Base-by-base conservation (phyloP, 2,888 invertebrate genomes). In the Drosophila fungiperda region DNA sequence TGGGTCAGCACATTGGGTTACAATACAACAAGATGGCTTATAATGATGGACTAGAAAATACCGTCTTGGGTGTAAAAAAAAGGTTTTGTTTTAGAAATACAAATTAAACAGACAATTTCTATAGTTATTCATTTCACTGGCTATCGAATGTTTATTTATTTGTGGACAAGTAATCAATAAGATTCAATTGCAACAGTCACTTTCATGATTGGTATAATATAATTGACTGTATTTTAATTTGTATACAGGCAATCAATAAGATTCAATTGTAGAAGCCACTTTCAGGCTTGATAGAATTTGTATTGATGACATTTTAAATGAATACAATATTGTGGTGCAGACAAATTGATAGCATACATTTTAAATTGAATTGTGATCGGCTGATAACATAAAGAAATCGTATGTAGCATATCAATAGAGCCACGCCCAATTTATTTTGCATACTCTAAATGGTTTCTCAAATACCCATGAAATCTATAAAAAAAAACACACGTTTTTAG, bases 261-360 rank as follows among this genome's bases (percentile, higher is more conserved):
- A 48, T 68, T 80, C 71, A 80, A 78, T 78, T 80, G 80, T 60
- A 62, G 45, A 59, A 48, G 57, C 23, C 79, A 68, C 45, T 78
- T 65, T 66, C 26, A 57, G 59, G 61, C 58, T 52, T 60, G 29
- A 58, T 66, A 66, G 69, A 45, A 79, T 70, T 79, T 67, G 45
- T 67, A 67, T 80, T 76, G 55, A 69, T 79, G 59, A 48, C 20
- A 57, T 53, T 54, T 65, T 32, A 53, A 63, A 40, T 48, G 42
- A 11, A 32, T 35, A 45, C 29, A 59, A 66, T 59, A 23, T 60
- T 61, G 35, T 12, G 40, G 35, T 62, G 71, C 38, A 52, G 45
- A 52, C 63, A 55, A 71, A 52, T 63, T 58, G 23, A 53, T 71
- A 15, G 20, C 45, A 42, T 29, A n/a, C 26, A 52, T n/a, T 45